phyloP scores from a whole-genome alignment of 2,113 vertebrate genomes.

The Cyprinodon brontotheroides region DNA sequence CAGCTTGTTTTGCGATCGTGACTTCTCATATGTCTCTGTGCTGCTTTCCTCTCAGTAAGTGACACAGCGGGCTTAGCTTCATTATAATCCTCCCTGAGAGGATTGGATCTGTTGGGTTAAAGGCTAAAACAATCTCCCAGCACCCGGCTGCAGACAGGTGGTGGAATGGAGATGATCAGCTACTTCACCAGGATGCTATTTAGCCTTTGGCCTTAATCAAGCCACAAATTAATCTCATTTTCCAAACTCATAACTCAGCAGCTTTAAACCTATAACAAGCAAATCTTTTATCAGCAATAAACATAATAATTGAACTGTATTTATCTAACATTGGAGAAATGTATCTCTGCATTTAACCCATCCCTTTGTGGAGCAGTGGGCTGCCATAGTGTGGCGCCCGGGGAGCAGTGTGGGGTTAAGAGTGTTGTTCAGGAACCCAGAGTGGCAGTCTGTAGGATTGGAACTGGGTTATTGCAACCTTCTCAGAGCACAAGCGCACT shows the following conservation, averaged over 20 bases:
- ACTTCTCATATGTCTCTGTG: slow-evolving; percentile 21
- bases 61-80: slow-evolving; percentile 32
- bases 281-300: slow-evolving; percentile 8
- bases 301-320: slow-evolving; percentile 1
- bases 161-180: slow-evolving; percentile 22
- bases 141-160: slow-evolving; percentile 38
- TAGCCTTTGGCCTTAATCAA: slow-evolving; percentile 20
- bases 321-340: no score
- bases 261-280: slow-evolving; percentile 4
- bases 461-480: no score
- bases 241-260: slow-evolving; percentile 18
- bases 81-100: slow-evolving; percentile 67
- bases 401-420: no score
- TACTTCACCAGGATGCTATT: slow-evolving; percentile 15
- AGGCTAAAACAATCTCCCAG: slow-evolving; percentile 51
- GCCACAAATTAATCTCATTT: background rate
- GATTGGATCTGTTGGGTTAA: slow-evolving; percentile 50
- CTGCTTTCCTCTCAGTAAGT: slow-evolving; percentile 36
- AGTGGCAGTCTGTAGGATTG: no score
- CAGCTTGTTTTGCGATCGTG: slow-evolving; percentile 14
- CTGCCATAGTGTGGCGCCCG: no score
- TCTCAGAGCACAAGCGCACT: no score
- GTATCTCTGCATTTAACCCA: no score
- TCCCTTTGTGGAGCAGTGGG: no score
- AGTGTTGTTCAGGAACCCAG: no score